Conservation (phyloP, 2,888 invertebrate species). For the Pantelozetes paolii region DNA sequence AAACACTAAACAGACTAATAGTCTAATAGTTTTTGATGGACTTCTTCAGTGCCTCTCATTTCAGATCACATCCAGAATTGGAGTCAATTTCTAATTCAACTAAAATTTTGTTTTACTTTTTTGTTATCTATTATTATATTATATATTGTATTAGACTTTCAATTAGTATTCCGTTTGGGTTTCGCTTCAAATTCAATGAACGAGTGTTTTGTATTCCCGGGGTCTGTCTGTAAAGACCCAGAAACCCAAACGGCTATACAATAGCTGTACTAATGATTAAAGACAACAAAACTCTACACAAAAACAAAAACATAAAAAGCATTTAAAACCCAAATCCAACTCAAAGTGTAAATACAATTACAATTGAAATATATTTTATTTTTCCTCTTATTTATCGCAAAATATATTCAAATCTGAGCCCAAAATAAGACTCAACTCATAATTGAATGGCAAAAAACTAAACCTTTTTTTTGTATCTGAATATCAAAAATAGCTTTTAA, state of each 20-base stretch:
- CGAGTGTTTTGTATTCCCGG: background rate
- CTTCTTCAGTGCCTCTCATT: background rate
- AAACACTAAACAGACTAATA: too few species aligned
- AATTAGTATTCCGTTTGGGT: slow-evolving; percentile 30
- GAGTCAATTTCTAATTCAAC: slow-evolving; percentile 10
- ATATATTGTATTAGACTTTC: slow-evolving; percentile 16
- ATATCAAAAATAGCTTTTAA: too few species aligned
- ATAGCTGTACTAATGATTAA: slow-evolving; percentile 10
- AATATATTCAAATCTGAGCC: too few species aligned
- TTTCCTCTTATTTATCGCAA: too few species aligned
- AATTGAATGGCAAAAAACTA: too few species aligned
- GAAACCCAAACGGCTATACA: background rate
- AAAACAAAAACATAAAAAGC: background rate
- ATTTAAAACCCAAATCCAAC: too few species aligned
- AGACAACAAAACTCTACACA: background rate
- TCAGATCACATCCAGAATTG: slow-evolving; percentile 10
- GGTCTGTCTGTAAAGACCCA: background rate
- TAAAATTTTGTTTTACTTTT: background rate
- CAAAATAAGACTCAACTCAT: too few species aligned
- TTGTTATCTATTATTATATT: slow-evolving; percentile 14
- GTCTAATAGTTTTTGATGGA: too few species aligned
- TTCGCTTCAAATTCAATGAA: slow-evolving; percentile 17
- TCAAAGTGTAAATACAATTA: too few species aligned
- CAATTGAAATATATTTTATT: too few species aligned
- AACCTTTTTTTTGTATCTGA: too few species aligned